Conservation (phyloP, 1,140 invertebrate genomes). For the Cydia amplana region DNA sequence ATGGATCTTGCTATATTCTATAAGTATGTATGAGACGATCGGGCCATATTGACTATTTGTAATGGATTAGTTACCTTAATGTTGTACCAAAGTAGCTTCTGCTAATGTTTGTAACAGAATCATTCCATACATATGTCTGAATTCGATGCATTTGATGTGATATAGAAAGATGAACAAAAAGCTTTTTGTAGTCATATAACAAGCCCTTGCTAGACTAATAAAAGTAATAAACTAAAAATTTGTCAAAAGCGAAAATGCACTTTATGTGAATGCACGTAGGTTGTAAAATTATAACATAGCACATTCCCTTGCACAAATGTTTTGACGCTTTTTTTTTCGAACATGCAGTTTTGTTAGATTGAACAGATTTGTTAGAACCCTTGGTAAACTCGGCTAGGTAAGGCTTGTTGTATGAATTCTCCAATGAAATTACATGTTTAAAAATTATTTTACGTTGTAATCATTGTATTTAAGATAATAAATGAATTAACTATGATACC, state of each 20-base stretch:
- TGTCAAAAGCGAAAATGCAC: not conserved
- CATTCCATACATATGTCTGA: conserved; percentile 70
- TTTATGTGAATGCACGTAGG: not conserved
- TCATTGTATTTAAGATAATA: conserved; percentile 75
- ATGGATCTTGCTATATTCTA: no score
- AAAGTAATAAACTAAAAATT: no score
- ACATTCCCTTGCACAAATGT: conserved; percentile 1
- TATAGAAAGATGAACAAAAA: conserved; percentile 73
- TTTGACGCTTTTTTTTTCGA: not conserved
- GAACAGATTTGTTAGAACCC: not conserved
- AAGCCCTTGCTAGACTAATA: not conserved
- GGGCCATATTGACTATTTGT: conserved; percentile 29
- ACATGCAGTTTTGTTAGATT: not conserved
- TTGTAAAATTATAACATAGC: not conserved
- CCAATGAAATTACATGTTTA: conserved; percentile 71
- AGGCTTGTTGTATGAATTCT: conserved; percentile 16
- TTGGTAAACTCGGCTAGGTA: not conserved
- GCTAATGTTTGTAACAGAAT: conserved; percentile 40
- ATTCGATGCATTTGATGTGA: conserved; percentile 71
- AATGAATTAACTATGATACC: conserved; percentile 58
- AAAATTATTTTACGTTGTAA: conserved; percentile 76
- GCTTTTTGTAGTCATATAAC: not conserved
- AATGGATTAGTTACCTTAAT: conserved; percentile 36
- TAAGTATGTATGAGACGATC: not conserved
- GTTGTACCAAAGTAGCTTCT: conserved; percentile 43